Percentiles rank a stretch among this genome's conserved stretches.
Evolutionary conservation across 2,888 invertebrate species (phyloP).

Genomic region (Sipha maydis): DNA sequence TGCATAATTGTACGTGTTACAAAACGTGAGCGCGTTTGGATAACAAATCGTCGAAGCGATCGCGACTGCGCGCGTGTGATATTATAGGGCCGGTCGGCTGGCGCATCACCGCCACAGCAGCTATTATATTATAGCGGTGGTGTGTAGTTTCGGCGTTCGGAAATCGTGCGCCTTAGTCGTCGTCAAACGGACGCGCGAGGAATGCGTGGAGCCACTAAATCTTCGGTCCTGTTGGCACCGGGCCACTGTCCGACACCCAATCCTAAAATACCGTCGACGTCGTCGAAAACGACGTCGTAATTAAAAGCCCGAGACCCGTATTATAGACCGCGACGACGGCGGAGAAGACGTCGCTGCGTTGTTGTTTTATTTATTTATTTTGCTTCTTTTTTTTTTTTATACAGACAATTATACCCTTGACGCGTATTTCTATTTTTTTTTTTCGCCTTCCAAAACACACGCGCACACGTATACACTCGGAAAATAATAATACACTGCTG

Average conservation of each 20-base stretch:
- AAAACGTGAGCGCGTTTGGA: no score
- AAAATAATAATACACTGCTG: constrained; percentile 20
- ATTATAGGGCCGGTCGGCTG: no score
- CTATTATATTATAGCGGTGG: no score
- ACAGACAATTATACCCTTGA: constrained; percentile 14
- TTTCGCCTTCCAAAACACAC: constrained; percentile 44
- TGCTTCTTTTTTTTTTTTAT: not conserved
- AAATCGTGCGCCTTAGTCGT: not conserved
- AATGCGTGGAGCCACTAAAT: constrained; percentile 52
- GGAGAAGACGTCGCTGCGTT: constrained; percentile 5
- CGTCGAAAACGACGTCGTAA: constrained; percentile 61
- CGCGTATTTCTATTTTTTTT: constrained; percentile 34
- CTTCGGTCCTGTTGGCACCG: constrained; percentile 57
- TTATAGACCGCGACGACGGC: not conserved
- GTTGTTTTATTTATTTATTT: constrained; percentile 45
- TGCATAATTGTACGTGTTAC: no score
- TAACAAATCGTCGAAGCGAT: no score
- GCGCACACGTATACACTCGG: not conserved
- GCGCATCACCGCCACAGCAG: no score
- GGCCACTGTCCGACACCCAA: constrained; percentile 61
- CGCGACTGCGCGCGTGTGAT: no score
- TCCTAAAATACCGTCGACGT: constrained; percentile 62
- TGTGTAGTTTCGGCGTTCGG: not conserved
- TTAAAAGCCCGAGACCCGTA: constrained; percentile 39
- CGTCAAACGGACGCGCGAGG: constrained; percentile 6